A percentile compares a stretch with the other conserved stretches of the same genome.
These are phyloP conservation scores for Papilio protenor DNA, from an alignment of 2,888 invertebrate genomes.

Conservation along the genomic window DNA sequence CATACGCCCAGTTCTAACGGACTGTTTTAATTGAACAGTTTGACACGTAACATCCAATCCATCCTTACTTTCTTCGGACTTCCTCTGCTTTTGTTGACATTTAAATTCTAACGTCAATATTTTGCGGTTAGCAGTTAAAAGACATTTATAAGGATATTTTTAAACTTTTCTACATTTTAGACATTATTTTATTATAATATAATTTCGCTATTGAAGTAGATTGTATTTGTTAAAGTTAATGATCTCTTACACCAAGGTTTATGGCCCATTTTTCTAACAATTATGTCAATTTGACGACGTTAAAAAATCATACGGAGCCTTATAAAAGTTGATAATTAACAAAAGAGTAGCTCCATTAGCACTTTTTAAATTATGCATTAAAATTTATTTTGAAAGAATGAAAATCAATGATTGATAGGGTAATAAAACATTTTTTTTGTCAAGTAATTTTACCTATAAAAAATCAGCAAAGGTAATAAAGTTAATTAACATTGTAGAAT, in stretches of 20 bases:
- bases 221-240: slow-evolving; percentile 15
- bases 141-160: no score
- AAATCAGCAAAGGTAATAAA: no score
- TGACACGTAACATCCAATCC: no score
- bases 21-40: no score
- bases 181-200: no score
- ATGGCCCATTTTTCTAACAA: slow-evolving; percentile 15
- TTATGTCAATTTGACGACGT: slow-evolving; percentile 1
- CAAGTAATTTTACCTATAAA: background rate
- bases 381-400: background rate
- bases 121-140: no score
- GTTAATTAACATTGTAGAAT: no score
- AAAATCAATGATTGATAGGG: background rate
- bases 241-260: background rate
- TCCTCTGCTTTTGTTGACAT: no score
- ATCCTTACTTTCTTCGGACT: no score
- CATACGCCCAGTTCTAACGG: no score
- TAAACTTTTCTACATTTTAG: no score
- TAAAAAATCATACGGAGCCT: background rate
- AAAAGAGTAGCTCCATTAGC: background rate
- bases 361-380: background rate
- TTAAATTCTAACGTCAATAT: no score
- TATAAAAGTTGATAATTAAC: slow-evolving; percentile 6
- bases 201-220: background rate
- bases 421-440: slow-evolving; percentile 9